A percentile compares a stretch with the other conserved stretches of the same genome.
Conservation (phyloP, 2,888 invertebrate genomes). For the Automeris io region DNA sequence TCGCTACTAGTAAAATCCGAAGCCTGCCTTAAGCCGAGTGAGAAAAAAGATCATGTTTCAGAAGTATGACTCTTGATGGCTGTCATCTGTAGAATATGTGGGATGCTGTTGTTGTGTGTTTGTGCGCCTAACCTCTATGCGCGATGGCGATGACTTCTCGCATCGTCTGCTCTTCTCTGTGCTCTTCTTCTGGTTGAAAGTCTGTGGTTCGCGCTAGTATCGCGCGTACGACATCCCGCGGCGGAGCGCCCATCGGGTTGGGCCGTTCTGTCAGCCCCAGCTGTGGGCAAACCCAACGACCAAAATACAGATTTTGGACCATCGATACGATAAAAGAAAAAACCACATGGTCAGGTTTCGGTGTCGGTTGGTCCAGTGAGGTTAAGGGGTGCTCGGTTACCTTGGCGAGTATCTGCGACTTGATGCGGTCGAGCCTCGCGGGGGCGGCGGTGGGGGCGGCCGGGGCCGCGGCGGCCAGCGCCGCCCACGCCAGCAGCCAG, state of each 20-base stretch:
- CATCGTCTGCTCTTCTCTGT: slow-evolving; percentile 47
- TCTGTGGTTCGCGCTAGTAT: slow-evolving; percentile 65
- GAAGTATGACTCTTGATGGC: too few species aligned
- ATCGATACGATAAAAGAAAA: too few species aligned
- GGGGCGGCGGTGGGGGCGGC: slow-evolving; percentile 29
- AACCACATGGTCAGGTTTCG: slow-evolving; percentile 5
- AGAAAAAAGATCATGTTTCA: too few species aligned
- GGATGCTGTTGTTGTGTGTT: too few species aligned
- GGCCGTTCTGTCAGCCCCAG: slow-evolving; percentile 65
- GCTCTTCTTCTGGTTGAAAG: slow-evolving; percentile 39
- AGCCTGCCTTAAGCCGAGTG: too few species aligned
- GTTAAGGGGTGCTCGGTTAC: slow-evolving; percentile 15
- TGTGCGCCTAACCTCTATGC: slow-evolving; percentile 65
- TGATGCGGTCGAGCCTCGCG: slow-evolving; percentile 48
- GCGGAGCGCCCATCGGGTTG: slow-evolving; percentile 65
- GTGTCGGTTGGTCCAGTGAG: neutral
- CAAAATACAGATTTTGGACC: too few species aligned
- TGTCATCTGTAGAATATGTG: too few species aligned
- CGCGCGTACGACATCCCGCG: slow-evolving; percentile 69
- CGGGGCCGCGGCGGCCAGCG: slow-evolving; percentile 66
- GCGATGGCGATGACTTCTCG: slow-evolving; percentile 70
- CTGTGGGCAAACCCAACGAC: slow-evolving; percentile 29
- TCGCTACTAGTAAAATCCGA: too few species aligned
- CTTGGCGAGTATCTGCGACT: slow-evolving; percentile 56
- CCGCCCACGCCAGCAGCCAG: slow-evolving; percentile 71